Conservation (phyloP, 2,888 invertebrate genomes). For the Drosophila vallismaia region DNA sequence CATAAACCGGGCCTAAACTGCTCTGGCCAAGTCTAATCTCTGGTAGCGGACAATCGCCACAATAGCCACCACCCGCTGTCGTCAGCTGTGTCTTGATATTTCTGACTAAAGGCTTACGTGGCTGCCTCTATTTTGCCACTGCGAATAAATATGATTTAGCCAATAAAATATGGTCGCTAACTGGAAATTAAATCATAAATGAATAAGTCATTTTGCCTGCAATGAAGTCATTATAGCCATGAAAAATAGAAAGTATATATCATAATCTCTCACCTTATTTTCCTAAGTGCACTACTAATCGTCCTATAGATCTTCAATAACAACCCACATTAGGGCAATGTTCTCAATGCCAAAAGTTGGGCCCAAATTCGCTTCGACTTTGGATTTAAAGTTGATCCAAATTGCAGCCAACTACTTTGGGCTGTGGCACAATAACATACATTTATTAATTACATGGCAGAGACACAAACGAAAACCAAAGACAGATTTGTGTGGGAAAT, state of each 20-base stretch:
- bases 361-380: constrained; percentile 15
- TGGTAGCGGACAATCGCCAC: constrained; percentile 40
- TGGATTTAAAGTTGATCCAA: constrained; percentile 11
- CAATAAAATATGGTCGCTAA: not conserved
- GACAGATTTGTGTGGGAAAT: constrained; percentile 32
- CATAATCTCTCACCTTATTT: constrained; percentile 3
- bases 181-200: not conserved
- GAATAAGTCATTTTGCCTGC: not conserved
- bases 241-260: not conserved
- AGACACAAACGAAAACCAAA: constrained; percentile 27
- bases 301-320: constrained; percentile 59
- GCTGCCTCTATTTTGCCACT: constrained; percentile 10
- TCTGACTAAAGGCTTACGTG: constrained; percentile 18
- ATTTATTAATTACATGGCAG: constrained; percentile 73
- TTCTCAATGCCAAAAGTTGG: constrained; percentile 63
- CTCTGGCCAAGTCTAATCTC: constrained; percentile 55
- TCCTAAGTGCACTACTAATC: constrained; percentile 40
- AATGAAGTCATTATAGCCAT: not conserved
- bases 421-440: constrained; percentile 70
- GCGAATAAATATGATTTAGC: not conserved
- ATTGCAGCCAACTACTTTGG: constrained; percentile 36
- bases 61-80: constrained; percentile 49
- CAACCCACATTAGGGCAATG: constrained; percentile 62
- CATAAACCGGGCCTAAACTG: constrained; percentile 18
- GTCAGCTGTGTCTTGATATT: constrained; percentile 49